Evolutionary conservation across 2,797 vertebrate species (phyloP).

Genomic region (Enteromius fasciolatus): DNA sequence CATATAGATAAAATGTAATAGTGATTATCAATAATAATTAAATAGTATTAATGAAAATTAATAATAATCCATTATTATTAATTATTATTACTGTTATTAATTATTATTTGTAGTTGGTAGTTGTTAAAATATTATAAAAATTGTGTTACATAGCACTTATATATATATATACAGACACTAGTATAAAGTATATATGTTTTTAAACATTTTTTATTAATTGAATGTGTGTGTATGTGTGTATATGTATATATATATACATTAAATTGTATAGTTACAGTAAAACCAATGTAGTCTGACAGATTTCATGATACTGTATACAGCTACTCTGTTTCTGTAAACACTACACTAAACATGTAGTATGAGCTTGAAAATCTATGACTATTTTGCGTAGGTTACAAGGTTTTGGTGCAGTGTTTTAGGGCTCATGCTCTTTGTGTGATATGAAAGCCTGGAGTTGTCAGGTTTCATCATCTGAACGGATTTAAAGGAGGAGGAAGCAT

Average conservation of each 20-base stretch:
- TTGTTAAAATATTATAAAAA: neutral
- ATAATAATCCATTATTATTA: too few relatives aligned
- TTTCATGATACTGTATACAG: neutral
- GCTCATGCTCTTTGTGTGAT: conserved; percentile 20
- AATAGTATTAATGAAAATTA: too few relatives aligned
- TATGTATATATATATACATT: too few relatives aligned
- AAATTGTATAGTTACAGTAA: too few relatives aligned
- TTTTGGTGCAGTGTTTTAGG: conserved; percentile 19
- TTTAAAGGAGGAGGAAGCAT: conserved; percentile 46
- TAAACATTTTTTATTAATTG: too few relatives aligned
- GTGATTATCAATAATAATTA: too few relatives aligned
- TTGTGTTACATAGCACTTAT: too few relatives aligned
- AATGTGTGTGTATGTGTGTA: too few relatives aligned
- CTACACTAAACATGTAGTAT: neutral
- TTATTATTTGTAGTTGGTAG: neutral
- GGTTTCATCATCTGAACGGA: conserved; percentile 72
- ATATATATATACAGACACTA: too few relatives aligned
- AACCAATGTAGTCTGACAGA: neutral
- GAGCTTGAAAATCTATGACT: neutral
- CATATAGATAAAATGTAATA: neutral
- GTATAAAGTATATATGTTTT: too few relatives aligned
- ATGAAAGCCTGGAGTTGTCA: conserved; percentile 71
- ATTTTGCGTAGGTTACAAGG: neutral
- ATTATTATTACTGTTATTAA: neutral
- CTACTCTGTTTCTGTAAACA: neutral